Evolutionary conservation across 2,888 invertebrate species (phyloP).

Genomic region (Ellobium chinense): DNA sequence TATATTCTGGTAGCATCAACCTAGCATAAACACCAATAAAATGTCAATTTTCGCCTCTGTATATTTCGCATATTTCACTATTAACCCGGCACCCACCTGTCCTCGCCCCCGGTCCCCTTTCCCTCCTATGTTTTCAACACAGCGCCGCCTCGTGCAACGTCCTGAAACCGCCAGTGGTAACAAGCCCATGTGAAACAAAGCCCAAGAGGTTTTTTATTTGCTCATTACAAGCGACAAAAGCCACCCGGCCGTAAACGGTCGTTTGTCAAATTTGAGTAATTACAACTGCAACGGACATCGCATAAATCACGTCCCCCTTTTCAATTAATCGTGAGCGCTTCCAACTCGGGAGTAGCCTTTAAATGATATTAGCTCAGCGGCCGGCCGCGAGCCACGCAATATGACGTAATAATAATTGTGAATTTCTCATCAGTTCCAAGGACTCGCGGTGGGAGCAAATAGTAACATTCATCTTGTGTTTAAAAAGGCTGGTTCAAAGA

Average conservation of each 20-base stretch:
- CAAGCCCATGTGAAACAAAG: not conserved
- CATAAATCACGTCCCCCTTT: not conserved
- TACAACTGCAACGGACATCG: not conserved
- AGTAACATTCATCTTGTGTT: not conserved
- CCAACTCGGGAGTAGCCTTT: too few species aligned
- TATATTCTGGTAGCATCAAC: too few species aligned
- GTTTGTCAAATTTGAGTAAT: constrained; percentile 9
- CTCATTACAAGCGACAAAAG: not conserved
- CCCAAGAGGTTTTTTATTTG: not conserved
- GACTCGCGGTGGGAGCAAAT: not conserved
- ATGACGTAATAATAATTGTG: not conserved
- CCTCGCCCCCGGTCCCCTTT: not conserved
- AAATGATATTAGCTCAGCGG: too few species aligned
- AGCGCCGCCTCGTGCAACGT: not conserved
- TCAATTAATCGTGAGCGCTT: not conserved
- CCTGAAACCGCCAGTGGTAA: not conserved
- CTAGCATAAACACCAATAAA: too few species aligned
- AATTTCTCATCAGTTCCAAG: not conserved
- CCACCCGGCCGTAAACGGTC: constrained; percentile 1
- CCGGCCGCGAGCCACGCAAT: not conserved
- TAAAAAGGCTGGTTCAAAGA: too few species aligned
- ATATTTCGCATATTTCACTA: too few species aligned
- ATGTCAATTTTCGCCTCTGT: too few species aligned
- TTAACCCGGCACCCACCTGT: too few species aligned
- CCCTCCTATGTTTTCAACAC: not conserved